Percentiles rank a stretch among this genome's conserved stretches.
These are phyloP conservation scores for Dascillus cervinus DNA, from an alignment of 2,888 invertebrate species.

Conservation along the genomic window DNA sequence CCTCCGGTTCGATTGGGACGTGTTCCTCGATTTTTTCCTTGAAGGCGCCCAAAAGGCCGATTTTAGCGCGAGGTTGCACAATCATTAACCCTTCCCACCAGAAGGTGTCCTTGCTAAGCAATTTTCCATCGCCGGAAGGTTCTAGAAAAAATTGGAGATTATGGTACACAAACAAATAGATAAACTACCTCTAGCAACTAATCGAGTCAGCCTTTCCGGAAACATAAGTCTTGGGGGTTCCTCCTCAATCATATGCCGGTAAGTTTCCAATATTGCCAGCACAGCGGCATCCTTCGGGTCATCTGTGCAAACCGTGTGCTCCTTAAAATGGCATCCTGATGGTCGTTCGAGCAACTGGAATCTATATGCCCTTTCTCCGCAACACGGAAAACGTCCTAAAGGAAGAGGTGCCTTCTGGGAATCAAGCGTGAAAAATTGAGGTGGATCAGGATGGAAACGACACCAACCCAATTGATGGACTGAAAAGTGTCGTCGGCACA, in stretches of 20 bases:
- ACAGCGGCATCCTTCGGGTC: slow-evolving; percentile 60
- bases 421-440: slow-evolving; percentile 69
- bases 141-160: too few species aligned
- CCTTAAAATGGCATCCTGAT: slow-evolving; percentile 67
- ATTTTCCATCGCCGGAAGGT: slow-evolving; percentile 49
- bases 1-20: slow-evolving; percentile 7
- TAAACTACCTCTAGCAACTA: slow-evolving; percentile 58
- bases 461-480: slow-evolving; percentile 75
- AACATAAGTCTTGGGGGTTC: slow-evolving; percentile 60
- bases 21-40: slow-evolving; percentile 4
- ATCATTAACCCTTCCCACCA: slow-evolving; percentile 69
- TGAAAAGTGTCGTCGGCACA: slow-evolving; percentile 71
- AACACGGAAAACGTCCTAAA: slow-evolving; percentile 71
- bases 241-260: slow-evolving; percentile 53
- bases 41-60: slow-evolving; percentile 52
- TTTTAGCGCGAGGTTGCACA: slow-evolving; percentile 52
- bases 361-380: slow-evolving; percentile 76
- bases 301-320: slow-evolving; percentile 59
- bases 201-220: slow-evolving; percentile 58
- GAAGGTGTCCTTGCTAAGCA: slow-evolving; percentile 57
- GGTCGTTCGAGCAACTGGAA: slow-evolving; percentile 65
- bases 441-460: slow-evolving; percentile 67
- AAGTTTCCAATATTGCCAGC: slow-evolving; percentile 50
- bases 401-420: slow-evolving; percentile 57
- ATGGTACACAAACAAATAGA: too few species aligned